These are phyloP conservation scores for Embiotoca jacksoni DNA, from an alignment of 2,113 vertebrate genomes.

Conservation along the genomic window DNA sequence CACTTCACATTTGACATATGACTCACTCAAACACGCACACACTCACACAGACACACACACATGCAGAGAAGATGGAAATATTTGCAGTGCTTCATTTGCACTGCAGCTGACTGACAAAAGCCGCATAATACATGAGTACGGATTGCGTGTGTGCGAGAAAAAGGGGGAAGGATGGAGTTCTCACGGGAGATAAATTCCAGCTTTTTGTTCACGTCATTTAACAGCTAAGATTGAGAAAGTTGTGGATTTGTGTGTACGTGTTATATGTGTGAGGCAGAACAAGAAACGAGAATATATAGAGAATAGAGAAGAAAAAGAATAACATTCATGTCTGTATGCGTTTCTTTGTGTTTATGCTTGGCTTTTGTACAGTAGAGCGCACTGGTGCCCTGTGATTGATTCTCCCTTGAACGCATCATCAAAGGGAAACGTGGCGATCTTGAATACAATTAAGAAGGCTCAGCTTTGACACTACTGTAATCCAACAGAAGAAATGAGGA, in stretches of 20 bases:
- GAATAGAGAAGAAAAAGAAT: constrained; percentile 32
- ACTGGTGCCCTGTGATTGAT: constrained; percentile 62
- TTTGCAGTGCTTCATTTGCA: constrained; percentile 43
- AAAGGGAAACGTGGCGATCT: constrained; percentile 67
- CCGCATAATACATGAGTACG: constrained; percentile 30
- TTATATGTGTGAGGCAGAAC: constrained; percentile 29
- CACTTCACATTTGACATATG: constrained; percentile 60
- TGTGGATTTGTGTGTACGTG: background rate
- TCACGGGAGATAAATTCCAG: constrained; percentile 35
- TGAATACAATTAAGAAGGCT: constrained; percentile 74
- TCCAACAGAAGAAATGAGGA: constrained; percentile 76
- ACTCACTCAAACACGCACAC: constrained; percentile 41
- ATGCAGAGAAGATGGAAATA: constrained; percentile 10
- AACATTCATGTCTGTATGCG: constrained; percentile 15
- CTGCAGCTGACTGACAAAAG: constrained; percentile 33
- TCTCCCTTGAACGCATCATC: constrained; percentile 64
- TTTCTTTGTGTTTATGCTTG: background rate
- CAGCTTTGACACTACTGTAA: constrained; percentile 70
- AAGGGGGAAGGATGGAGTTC: background rate
- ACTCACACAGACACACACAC: constrained; percentile 1
- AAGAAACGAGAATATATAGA: constrained; percentile 11
- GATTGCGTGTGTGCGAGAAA: background rate
- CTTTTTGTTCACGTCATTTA: constrained; percentile 35
- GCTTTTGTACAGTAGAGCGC: constrained; percentile 20
- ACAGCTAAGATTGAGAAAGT: background rate